Evolutionary conservation across 2,888 invertebrate genomes (phyloP).

Genomic region (Drosophila buzzatii): DNA sequence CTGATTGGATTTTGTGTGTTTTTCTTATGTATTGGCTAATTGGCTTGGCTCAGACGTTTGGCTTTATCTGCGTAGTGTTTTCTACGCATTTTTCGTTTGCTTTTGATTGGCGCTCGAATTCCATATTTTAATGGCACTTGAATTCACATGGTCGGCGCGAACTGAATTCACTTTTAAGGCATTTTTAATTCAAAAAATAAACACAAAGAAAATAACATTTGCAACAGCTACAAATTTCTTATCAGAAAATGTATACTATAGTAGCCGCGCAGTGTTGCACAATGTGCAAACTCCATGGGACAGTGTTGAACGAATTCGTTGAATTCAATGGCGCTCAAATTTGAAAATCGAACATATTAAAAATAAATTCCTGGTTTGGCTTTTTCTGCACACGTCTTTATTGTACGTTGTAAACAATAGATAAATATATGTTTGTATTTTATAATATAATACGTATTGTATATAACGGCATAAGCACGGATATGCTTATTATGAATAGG

Average conservation of each 20-base stretch:
- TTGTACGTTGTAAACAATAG: constrained; percentile 34
- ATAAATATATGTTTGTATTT: constrained; percentile 32
- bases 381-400: constrained; percentile 17
- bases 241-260: constrained; percentile 75
- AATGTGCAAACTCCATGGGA: not conserved
- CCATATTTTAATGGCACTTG: constrained; percentile 46
- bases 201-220: constrained; percentile 16
- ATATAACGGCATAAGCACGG: constrained; percentile 31
- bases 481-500: constrained; percentile 16
- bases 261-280: constrained; percentile 21
- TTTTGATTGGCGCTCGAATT: constrained; percentile 67
- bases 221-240: constrained; percentile 57
- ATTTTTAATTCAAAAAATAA: constrained; percentile 65
- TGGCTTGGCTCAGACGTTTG: constrained; percentile 20
- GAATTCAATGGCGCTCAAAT: constrained; percentile 1
- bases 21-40: not conserved
- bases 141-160: constrained; percentile 37
- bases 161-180: constrained; percentile 47
- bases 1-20: constrained; percentile 1
- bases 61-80: constrained; percentile 27
- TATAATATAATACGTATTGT: constrained; percentile 34
- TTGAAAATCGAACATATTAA: not conserved
- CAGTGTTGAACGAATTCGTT: constrained; percentile 23
- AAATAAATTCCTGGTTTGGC: not conserved
- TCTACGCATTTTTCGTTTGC: constrained; percentile 22